A percentile compares a stretch with the other conserved stretches of the same genome.
Evolutionary conservation across 92 coral and sea anemone genomes (phyloP).

Genomic region (Siderastrea radians): DNA sequence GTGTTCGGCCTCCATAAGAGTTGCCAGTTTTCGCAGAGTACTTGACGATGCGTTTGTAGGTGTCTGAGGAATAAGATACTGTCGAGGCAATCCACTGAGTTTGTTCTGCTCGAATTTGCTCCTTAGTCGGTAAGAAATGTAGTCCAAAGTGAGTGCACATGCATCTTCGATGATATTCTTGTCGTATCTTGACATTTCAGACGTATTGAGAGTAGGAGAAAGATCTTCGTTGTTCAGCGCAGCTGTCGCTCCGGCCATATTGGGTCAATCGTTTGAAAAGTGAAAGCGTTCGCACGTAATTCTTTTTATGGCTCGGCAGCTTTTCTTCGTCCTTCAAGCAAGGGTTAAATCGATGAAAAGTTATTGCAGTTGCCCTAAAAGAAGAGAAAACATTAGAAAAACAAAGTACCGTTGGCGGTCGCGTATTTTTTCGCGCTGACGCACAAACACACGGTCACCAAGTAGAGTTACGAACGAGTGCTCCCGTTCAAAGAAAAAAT

Average conservation of each 20-base stretch:
- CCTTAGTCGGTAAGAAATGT: constrained; percentile 92
- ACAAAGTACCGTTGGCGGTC: constrained; percentile 24
- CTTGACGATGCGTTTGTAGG: constrained; percentile 70
- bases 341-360: neutral
- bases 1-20: constrained; percentile 97
- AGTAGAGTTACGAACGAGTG: constrained; percentile 8
- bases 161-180: constrained; percentile 74
- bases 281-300: constrained; percentile 24
- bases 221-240: constrained; percentile 83
- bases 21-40: constrained; percentile 89
- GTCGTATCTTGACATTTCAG: constrained; percentile 79
- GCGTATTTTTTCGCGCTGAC: constrained; percentile 47
- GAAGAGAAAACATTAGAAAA: constrained; percentile 1
- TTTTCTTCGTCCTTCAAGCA: constrained; percentile 19
- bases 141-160: constrained; percentile 78
- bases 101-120: constrained; percentile 92
- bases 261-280: constrained; percentile 34
- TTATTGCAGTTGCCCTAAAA: constrained; percentile 15
- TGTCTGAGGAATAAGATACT: constrained; percentile 87
- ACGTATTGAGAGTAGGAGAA: constrained; percentile 81
- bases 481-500: constrained; percentile 16
- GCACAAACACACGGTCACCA: constrained; percentile 17
- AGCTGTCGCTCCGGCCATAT: constrained; percentile 99
- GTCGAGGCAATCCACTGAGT: constrained; percentile 90
- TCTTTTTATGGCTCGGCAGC: constrained; percentile 15